Conservation (phyloP, 2,888 invertebrate species). For the Scaptomyza polygonia region DNA sequence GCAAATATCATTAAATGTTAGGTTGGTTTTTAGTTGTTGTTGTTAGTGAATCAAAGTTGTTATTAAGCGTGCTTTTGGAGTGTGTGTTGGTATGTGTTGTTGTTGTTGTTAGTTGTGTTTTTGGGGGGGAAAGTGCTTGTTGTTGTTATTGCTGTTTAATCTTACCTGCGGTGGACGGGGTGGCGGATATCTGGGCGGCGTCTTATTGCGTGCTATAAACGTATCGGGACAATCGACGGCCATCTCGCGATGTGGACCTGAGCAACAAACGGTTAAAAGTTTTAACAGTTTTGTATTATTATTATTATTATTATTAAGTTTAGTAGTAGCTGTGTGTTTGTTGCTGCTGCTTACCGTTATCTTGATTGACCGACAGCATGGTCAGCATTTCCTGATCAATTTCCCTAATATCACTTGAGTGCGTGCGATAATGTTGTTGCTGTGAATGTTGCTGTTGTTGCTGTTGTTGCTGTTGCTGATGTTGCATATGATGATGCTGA, state of each 20-base stretch:
- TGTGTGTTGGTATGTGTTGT: not conserved
- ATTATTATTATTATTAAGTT: no score
- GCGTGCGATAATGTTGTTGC: constrained; percentile 84
- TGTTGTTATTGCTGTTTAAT: constrained; percentile 30
- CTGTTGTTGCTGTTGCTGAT: constrained; percentile 55
- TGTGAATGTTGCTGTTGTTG: constrained; percentile 51
- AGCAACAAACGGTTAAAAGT: no score
- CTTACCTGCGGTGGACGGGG: constrained; percentile 89
- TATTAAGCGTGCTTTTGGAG: not conserved
- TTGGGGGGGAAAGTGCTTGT: constrained; percentile 5
- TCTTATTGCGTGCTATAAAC: constrained; percentile 95
- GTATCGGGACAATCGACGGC: constrained; percentile 99
- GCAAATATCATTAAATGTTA: not conserved
- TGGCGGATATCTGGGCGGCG: constrained; percentile 95
- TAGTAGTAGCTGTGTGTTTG: no score
- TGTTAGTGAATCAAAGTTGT: constrained; percentile 1
- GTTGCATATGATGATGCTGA: constrained; percentile 75
- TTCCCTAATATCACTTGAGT: constrained; percentile 84
- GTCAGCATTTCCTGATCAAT: constrained; percentile 90
- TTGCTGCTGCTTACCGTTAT: constrained; percentile 85
- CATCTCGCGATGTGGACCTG: constrained; percentile 98
- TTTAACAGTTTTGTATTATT: no score
- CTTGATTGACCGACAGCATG: constrained; percentile 89
- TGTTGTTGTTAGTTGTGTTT: not conserved
- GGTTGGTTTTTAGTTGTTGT: not conserved